Evolutionary conservation across 2,797 vertebrate species (phyloP), one percentile per base, ranked within the genome.

Genomic region (Muraenolepis orangiensis): DNA sequence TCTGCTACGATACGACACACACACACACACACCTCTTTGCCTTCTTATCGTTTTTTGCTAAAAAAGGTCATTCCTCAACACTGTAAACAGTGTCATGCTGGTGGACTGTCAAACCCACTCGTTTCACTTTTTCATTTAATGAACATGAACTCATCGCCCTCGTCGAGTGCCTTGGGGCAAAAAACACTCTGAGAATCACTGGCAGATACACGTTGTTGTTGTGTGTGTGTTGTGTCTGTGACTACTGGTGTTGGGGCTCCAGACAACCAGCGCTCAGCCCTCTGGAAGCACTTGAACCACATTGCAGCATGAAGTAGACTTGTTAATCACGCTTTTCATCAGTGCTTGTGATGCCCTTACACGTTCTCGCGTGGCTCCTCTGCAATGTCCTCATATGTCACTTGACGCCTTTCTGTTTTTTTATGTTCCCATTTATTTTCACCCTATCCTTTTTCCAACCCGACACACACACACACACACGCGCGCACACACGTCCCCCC

Each of bases 1-100:
- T 88, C 85, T 82, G 71, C 69, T 40, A 80, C 79, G 66, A 78
- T 80, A 78, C 40, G 77, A 82, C 74, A 71, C 74, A 74, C 74
- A 36, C 82, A 74, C 76, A 66, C 57, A 30, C 64, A 76, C 40
- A 67, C 30, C 29, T 29, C 23, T 66, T 66, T 66, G n/a, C 29
- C 23, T 31, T 31, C 42, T 40, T 72, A 42, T 38, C 40, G 46
- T 42, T 72, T n/a, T 32, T 61, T 69, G 30, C 20, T 32, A 81
- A 75, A 68, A 31, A 23, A 74, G 71, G 40, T 3, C 40, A 16
- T 42, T 42, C 40, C 12, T 42, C 16, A 14, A 42, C 40, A 4
- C 32, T 34, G 32, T 34, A 34, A 34, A 34, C 32, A 34, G 32
- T 34, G 3, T 3, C 32, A 34, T 7, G 3, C 32, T 34, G 32